Evolutionary conservation across 2,888 invertebrate species (phyloP).

Genomic region (Drosophila quasianomalipes): DNA sequence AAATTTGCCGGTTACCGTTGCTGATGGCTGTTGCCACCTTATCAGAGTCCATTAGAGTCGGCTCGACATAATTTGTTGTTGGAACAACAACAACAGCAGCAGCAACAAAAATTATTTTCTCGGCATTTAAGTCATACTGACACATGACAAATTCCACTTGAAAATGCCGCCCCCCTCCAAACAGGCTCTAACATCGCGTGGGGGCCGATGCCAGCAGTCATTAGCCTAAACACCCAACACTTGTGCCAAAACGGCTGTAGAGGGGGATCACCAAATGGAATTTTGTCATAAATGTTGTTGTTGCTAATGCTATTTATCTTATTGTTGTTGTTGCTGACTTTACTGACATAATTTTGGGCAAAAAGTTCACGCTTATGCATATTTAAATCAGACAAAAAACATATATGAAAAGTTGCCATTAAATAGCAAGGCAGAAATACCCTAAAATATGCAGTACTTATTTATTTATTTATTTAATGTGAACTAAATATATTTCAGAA

Average conservation of each 20-base stretch:
- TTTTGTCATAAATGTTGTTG: constrained; percentile 76
- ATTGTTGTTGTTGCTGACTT: constrained; percentile 30
- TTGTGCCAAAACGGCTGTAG: constrained; percentile 44
- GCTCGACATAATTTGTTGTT: constrained; percentile 57
- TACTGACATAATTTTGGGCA: constrained; percentile 77
- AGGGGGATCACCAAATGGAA: constrained; percentile 73
- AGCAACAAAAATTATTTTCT: constrained; percentile 67
- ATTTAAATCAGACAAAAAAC: constrained; percentile 62
- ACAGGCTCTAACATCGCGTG: neutral
- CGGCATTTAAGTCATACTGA: constrained; percentile 80
- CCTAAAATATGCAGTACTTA: constrained; percentile 15
- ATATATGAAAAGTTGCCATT: neutral
- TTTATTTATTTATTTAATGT: neutral
- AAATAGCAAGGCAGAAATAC: neutral
- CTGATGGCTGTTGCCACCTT: constrained; percentile 71
- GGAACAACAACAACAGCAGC: neutral
- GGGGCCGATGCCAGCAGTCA: constrained; percentile 68
- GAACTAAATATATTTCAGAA: neutral
- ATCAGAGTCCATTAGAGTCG: constrained; percentile 78
- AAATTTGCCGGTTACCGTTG: constrained; percentile 63
- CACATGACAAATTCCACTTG: constrained; percentile 80
- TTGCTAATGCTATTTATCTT: constrained; percentile 24
- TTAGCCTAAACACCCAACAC: constrained; percentile 76
- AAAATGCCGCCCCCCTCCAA: constrained; percentile 42
- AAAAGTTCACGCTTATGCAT: constrained; percentile 76